These are phyloP conservation scores for Tenthredo distinguenda DNA, from an alignment of 2,888 invertebrate genomes.

Conservation along the genomic window DNA sequence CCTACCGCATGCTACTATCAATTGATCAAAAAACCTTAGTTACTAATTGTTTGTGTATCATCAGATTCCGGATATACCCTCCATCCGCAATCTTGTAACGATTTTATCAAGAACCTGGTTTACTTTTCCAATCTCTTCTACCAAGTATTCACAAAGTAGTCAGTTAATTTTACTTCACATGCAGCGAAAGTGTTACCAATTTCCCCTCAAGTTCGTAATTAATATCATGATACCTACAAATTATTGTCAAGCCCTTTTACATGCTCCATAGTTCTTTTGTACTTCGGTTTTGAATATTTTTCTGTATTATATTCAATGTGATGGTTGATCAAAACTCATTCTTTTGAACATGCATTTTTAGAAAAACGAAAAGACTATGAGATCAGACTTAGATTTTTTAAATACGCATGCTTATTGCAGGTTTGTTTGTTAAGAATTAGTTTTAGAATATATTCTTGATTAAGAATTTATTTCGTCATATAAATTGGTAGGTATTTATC, in stretches of 20 bases:
- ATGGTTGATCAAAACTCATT: constrained; percentile 18
- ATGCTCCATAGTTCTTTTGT: not conserved
- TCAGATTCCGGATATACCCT: not conserved
- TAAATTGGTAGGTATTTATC: constrained; percentile 42
- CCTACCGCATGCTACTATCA: constrained; percentile 72
- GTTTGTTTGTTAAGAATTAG: constrained; percentile 46
- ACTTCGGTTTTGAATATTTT: not conserved
- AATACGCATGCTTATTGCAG: constrained; percentile 50
- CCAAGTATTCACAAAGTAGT: not conserved
- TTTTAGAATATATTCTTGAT: constrained; percentile 48
- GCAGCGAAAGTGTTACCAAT: not conserved
- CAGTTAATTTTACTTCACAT: not conserved
- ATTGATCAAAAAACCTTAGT: constrained; percentile 55
- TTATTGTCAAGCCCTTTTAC: constrained; percentile 5
- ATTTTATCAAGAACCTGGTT: not conserved
- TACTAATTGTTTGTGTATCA: constrained; percentile 6
- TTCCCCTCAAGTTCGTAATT: not conserved
- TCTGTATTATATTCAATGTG: not conserved
- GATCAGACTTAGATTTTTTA: constrained; percentile 29
- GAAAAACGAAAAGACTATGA: constrained; percentile 42
- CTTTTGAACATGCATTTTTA: constrained; percentile 12
- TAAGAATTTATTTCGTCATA: constrained; percentile 49
- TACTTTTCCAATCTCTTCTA: not conserved
- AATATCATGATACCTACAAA: not conserved
- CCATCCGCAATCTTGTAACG: not conserved